Percentiles rank a stretch among this genome's conserved stretches.
Conservation (phyloP, 1,140 invertebrate species). For the Drosophila nigrodunni region DNA sequence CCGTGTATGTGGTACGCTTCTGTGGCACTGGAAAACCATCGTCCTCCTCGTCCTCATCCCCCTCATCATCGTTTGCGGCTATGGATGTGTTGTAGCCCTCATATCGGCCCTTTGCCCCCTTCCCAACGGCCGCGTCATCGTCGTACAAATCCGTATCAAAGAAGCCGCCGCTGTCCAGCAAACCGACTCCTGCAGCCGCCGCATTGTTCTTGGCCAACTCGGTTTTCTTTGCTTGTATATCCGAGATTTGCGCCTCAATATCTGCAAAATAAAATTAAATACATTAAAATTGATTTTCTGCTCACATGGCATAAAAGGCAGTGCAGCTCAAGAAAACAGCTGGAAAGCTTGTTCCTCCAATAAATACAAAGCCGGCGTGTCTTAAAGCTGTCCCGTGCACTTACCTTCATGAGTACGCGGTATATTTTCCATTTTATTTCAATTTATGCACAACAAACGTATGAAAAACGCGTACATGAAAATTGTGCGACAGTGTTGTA, state of each 20-base stretch:
- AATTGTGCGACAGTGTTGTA: conserved; percentile 44
- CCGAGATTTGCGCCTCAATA: conserved; percentile 96
- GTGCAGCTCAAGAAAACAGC: neutral
- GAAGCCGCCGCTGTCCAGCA: conserved; percentile 95
- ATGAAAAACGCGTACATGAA: conserved; percentile 70
- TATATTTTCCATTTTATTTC: conserved; percentile 89
- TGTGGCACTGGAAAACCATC: conserved; percentile 88
- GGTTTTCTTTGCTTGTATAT: conserved; percentile 95
- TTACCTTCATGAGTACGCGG: conserved; percentile 92
- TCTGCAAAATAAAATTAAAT: conserved; percentile 86
- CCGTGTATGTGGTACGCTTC: conserved; percentile 92
- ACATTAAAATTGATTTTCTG: conserved; percentile 61
- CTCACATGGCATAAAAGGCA: neutral
- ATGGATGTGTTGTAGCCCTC: conserved; percentile 98
- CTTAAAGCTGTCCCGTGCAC: conserved; percentile 83
- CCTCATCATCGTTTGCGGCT: conserved; percentile 94
- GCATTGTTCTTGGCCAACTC: conserved; percentile 88
- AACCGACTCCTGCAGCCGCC: conserved; percentile 90
- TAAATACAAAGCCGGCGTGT: neutral
- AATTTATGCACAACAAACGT: conserved; percentile 54
- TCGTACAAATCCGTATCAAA: conserved; percentile 96
- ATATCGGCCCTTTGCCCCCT: conserved; percentile 89
- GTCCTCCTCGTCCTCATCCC: conserved; percentile 94
- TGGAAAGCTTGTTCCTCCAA: too few species aligned
- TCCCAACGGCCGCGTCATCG: conserved; percentile 86